Base-by-base conservation (phyloP, 2,113 vertebrate species). In the Pardalotus punctatus region DNA sequence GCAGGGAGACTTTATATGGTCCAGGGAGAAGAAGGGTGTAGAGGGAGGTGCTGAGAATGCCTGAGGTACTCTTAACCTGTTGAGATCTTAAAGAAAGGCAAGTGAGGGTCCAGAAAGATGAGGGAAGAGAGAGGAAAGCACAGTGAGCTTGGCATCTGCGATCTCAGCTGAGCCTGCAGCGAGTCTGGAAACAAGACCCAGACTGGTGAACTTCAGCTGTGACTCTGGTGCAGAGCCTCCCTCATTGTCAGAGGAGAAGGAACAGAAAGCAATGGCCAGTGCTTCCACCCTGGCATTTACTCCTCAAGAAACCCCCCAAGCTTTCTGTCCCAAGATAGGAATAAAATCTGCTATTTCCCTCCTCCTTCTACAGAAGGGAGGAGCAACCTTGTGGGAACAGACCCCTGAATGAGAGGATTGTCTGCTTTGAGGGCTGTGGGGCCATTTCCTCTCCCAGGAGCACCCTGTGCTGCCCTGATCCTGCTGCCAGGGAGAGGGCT, bases 221-320 rank as follows among this genome's bases (percentile, higher is more conserved):
- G 50, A 29, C n/a, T 38, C 53, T 45, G 31, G 36, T 3, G 1
- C 36, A 57, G 38, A 38, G 21, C 29, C 1, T 12, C 25, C 9
- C 12, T 78, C 8, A 12, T 8, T 6, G 5, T 54, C 56, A 54
- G 12, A 6, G 24, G 31, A 62, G 53, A 64, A 58, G 42, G 12
- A 31, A 53, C 24, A 53, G 53, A 65, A 85, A 54, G 4, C 10
- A 65, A 70, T 6, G 13, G 6, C 6, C 66, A n/a, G 2, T 33
- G 38, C 36, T 82, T 93, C 23, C 8, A 73, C 2, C 8, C 18
- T 20, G 50, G 5, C 2, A 8, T 50, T 76, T 76, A 54, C 7
- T 28, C 9, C 40, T 81, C n/a, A 36, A 60, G 66, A 54, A 38
- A 1, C 5, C 0, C 6, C 3, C 14, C 33, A 36, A 33, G 5